phyloP scores from a whole-genome alignment of 1,140 invertebrate genomes.

The Calephelis nemesis region DNA sequence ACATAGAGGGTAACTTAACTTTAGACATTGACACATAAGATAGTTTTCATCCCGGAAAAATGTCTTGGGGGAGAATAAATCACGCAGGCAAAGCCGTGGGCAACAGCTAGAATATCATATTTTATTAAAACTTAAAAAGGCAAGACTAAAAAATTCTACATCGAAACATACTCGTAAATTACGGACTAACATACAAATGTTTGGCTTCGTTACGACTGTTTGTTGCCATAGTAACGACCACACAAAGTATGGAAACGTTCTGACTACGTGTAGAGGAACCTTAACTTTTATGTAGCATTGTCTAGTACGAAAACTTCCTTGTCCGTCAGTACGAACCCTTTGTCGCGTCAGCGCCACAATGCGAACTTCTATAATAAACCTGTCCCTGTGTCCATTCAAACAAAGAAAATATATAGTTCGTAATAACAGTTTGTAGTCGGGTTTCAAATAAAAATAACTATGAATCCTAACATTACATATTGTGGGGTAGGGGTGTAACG shows the following conservation, averaged over 20 bases:
- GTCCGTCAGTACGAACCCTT: conserved; percentile 45
- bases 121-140: background rate
- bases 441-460: no score
- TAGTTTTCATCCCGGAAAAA: no score
- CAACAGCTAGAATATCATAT: no score
- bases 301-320: conserved; percentile 42
- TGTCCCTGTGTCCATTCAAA: conserved; percentile 18
- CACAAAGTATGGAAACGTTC: conserved; percentile 50
- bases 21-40: no score
- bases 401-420: conserved; percentile 13
- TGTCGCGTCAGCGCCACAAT: conserved; percentile 41
- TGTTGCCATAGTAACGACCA: conserved; percentile 48
- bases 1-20: no score
- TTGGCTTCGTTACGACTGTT: conserved; percentile 48
- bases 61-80: no score
- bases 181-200: no score
- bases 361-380: conserved; percentile 34
- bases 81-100: no score
- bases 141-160: background rate
- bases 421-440: no score
- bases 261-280: conserved; percentile 45
- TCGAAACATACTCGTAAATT: no score
- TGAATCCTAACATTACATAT: no score
- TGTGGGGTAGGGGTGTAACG: no score
- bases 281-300: conserved; percentile 70